Evolutionary conservation across 2,113 vertebrate genomes (phyloP).

Genomic region (Istiophorus platypterus): DNA sequence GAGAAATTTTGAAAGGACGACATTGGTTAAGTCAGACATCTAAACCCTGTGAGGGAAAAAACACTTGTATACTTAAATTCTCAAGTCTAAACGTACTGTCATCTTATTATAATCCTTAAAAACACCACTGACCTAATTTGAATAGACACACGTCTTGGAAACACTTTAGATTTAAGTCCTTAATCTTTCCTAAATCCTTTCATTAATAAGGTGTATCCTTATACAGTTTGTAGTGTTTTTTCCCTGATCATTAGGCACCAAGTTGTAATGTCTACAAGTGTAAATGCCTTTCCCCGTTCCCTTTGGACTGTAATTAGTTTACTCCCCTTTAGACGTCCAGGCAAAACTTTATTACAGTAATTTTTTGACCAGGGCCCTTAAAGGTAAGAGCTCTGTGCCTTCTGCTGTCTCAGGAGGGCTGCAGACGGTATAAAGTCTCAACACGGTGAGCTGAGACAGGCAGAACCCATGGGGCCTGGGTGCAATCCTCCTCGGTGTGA

Average conservation of each 20-base stretch:
- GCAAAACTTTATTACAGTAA: conserved; percentile 49
- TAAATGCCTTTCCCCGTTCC: conserved; percentile 29
- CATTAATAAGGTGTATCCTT: conserved; percentile 46
- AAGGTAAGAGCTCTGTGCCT: background rate
- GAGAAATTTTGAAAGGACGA: conserved; percentile 1
- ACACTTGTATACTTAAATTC: conserved; percentile 35
- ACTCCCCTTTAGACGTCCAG: conserved; percentile 39
- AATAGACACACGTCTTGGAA: conserved; percentile 59
- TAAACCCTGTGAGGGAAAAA: conserved; percentile 45
- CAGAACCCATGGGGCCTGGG: conserved; percentile 15
- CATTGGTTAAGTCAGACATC: conserved; percentile 31
- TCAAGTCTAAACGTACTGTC: conserved; percentile 46
- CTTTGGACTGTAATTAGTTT: conserved; percentile 36
- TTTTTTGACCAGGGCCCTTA: conserved; percentile 22
- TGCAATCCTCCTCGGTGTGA: conserved; percentile 14
- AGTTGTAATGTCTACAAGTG: conserved; percentile 27
- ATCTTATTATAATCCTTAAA: conserved; percentile 62
- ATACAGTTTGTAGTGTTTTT: conserved; percentile 40
- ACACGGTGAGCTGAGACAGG: conserved; percentile 28
- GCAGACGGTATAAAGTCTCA: conserved; percentile 19
- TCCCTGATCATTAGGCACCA: conserved; percentile 47
- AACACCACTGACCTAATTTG: conserved; percentile 61
- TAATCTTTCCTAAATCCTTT: conserved; percentile 64
- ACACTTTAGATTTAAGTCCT: conserved; percentile 57
- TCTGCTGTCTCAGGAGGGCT: conserved; percentile 21